Conservation (phyloP, 2,113 vertebrate genomes). For the Melanerpes aurifrons region DNA sequence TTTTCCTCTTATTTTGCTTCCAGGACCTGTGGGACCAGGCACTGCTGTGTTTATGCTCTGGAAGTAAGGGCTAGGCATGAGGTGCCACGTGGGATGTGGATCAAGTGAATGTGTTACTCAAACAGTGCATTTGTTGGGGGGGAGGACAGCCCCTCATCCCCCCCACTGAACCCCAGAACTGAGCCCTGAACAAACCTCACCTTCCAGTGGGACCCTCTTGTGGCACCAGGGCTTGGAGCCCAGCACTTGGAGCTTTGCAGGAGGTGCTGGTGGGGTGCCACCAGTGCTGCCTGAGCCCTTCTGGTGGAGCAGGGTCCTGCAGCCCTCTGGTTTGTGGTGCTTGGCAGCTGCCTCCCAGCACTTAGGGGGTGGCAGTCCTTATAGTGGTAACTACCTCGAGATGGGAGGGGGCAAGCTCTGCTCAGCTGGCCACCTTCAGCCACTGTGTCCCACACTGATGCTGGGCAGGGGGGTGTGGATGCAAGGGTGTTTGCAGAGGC, state of each 20-base stretch:
- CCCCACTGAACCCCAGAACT: not conserved
- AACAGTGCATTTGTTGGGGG: not conserved
- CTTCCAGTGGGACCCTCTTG: not conserved
- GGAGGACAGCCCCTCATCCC: not conserved
- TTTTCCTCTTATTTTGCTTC: not conserved
- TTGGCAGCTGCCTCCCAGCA: not conserved
- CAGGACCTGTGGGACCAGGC: constrained; percentile 41
- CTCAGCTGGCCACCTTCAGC: not conserved
- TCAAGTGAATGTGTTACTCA: constrained; percentile 33
- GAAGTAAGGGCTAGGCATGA: not conserved
- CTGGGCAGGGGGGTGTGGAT: not conserved
- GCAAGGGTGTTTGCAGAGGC: not conserved
- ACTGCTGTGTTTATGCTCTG: constrained; percentile 19
- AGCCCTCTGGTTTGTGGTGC: not conserved
- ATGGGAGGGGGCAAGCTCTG: not conserved
- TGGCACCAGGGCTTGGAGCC: not conserved
- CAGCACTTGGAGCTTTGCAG: not conserved
- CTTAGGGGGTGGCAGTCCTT: not conserved
- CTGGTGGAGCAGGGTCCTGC: not conserved
- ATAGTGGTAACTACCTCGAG: not conserved
- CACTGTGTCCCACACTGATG: not conserved
- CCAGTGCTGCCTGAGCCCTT: not conserved
- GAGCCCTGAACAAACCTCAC: not conserved
- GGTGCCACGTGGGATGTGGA: not conserved
- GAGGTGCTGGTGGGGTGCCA: not conserved